Conservation (phyloP, 2,888 invertebrate species). For the Coenonympha arcania region DNA sequence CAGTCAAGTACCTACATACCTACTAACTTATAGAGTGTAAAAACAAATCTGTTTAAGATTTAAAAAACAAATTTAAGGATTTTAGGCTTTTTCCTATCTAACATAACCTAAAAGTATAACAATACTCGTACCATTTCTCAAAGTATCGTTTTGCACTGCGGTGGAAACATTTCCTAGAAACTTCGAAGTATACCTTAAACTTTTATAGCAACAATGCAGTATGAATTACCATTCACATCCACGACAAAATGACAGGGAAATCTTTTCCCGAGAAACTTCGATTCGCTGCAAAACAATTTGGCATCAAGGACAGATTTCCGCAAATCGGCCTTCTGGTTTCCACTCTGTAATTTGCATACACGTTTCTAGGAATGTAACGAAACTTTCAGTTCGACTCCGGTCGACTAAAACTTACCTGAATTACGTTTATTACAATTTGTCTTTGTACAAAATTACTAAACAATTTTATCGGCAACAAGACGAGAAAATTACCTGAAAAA, state of each 20-base stretch:
- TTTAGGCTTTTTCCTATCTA: too few species aligned
- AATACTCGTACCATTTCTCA: too few species aligned
- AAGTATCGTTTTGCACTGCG: neutral
- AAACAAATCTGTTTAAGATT: too few species aligned
- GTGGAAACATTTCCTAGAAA: neutral
- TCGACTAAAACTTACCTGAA: neutral
- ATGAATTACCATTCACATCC: too few species aligned
- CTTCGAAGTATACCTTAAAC: neutral
- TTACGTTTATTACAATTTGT: neutral
- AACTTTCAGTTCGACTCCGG: neutral
- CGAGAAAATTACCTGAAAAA: too few species aligned
- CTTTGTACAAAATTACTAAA: too few species aligned
- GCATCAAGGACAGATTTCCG: neutral
- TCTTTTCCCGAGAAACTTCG: neutral
- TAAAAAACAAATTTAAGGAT: too few species aligned
- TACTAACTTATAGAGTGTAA: too few species aligned
- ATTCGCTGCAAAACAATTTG: neutral
- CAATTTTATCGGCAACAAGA: too few species aligned
- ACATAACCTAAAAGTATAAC: too few species aligned
- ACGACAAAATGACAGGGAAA: conserved; percentile 1
- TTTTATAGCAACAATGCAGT: neutral
- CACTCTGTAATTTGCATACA: conserved; percentile 3
- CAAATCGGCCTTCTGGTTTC: neutral
- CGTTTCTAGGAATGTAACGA: neutral
- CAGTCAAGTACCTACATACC: too few species aligned